Evolutionary conservation across 2,888 invertebrate species (phyloP), one percentile per base, ranked within the genome.

Genomic region (Osmoderma eremita): DNA sequence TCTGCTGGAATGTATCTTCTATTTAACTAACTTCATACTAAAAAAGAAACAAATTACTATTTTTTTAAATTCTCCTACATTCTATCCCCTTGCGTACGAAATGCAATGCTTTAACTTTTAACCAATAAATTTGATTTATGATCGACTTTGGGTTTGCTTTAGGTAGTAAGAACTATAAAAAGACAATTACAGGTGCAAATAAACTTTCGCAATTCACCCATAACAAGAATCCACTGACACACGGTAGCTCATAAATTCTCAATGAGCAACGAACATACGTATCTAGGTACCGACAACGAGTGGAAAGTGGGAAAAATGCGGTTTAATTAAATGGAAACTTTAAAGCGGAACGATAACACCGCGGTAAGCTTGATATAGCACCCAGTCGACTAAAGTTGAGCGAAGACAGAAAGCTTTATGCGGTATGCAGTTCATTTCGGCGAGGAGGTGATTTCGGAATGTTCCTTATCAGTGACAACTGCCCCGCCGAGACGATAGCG

Each of bases 401-500:
- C 51, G 51, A 53, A 64, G 50, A 62, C 67, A 69, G 63, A 67
- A 65, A 67, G 72, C 73, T 75, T 76, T 74, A 72, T 73, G 72
- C 67, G 72, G 69, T 63, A 67, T 65, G 69, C 48, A 54, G 39
- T 42, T 63, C 54, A 67, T 67, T 56, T 48, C 42, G 17, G 22
- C 54, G 61, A 42, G 36, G 53, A 67, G 53, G 67, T 62, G 63
- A 51, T 63, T 63, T 24, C 48, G 54, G 36, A 54, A 42, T 64
- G 45, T 49, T 54, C 54, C 72, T 77, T 78, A 78, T 78, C 78
- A 75, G 73, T 73, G 77, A 75, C 77, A 77, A 78, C 77, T 78
- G 76, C 75, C 78, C 77, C 77, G 68, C 68, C 71, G 77, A 77
- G 76, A 73, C 77, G 78, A 78, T 78, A 78, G 75, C 73, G 72